Base-by-base conservation (phyloP, 2,113 vertebrate species). In the Stictonetta naevosa region DNA sequence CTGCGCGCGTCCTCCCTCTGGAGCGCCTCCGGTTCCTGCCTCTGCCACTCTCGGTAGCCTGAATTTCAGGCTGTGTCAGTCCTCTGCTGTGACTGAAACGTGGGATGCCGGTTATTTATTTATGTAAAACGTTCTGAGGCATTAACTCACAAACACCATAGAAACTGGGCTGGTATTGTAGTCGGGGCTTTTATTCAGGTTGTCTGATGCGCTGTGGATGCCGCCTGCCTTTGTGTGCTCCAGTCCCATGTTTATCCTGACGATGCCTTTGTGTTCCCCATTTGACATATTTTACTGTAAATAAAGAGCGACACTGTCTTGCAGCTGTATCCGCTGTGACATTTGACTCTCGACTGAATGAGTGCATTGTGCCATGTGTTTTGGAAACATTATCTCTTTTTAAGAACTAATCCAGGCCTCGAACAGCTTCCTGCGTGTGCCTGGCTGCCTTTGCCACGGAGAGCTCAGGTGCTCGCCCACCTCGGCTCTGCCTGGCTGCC, bases 221-320 rank as follows among this genome's bases (percentile, higher is more conserved):
- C 93, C 6, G 80, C 87, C 91, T 88, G 95, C 88, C 94, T 95
- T 96, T 94, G 92, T 95, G 90, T 90, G 64, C 77, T 92, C 84
- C 44, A 28, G 66, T 90, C 88, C 84, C 44, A 17, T 92, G 92
- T 96, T 96, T 95, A 93, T 94, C 88, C 87, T 1, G 33, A 83
- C 6, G 36, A 86, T 89, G 91, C 90, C 85, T 95, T 97, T 95
- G 94, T 87, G 87, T 83, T 93, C 83, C 78, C 86, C 66, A 77
- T 96, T 93, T 92, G 96, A 96, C 80, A 90, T 50, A 89, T 91
- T 95, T 97, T 86, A 94, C 94, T 76, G 96, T 96, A 95, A 96
- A 95, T 91, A 97, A 85, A 96, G 88, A 93, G 60, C 17, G 8
- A 95, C 88, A 68, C 93, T 85, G 90, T 94, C 92, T 94, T 93